Evolutionary conservation across 1,140 invertebrate species (phyloP), one percentile per base, ranked within the genome.

Genomic region (Venturia canescens): DNA sequence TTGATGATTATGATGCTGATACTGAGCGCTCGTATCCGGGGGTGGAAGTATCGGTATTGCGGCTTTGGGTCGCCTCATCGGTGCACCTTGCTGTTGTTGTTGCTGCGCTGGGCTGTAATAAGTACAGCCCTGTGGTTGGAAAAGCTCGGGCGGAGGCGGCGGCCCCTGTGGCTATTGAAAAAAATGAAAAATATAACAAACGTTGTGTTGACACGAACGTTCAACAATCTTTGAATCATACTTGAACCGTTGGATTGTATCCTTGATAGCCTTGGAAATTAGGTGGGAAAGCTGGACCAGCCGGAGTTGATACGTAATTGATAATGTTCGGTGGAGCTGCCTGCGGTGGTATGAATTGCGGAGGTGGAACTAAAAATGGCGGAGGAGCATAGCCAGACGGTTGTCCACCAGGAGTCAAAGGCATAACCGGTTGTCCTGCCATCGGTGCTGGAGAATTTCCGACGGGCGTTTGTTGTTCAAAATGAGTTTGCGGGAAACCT

Each of bases 1-100:
- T 63, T 63, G 60, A 63, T 69, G 66, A 69, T 63, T n/a, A 4
- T 63, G 60, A 26, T 63, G 9, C 79, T 79, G 83, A 53, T 88
- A 86, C 57, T 88, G 88, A 29, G 50, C 70, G 83, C 86, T 44
- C 29, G 53, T 90, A 70, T 94, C 93, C 0, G 93, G 93, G 3
- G 94, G 94, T 53, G 93, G 93, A 29, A 94, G 89, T 79, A 94
- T 94, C 27, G 94, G 94, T 84, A 94, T 94, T 11, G 94, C 94
- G 21, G 92, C 91, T 84, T 93, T 94, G 18, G 93, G 93, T 79
- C 94, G 87, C 83, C 93, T 92, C 23, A 92, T 67, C 18, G 91
- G 87, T 85, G 87, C 83, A 74, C 89, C 69, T 48, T 90, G 90
- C 88, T 94, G 89, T 31, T 89, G 85, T 84, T 93, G 90, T 87